phyloP scores from a whole-genome alignment of 1,140 invertebrate genomes.

The Sminthurides bifidus region DNA sequence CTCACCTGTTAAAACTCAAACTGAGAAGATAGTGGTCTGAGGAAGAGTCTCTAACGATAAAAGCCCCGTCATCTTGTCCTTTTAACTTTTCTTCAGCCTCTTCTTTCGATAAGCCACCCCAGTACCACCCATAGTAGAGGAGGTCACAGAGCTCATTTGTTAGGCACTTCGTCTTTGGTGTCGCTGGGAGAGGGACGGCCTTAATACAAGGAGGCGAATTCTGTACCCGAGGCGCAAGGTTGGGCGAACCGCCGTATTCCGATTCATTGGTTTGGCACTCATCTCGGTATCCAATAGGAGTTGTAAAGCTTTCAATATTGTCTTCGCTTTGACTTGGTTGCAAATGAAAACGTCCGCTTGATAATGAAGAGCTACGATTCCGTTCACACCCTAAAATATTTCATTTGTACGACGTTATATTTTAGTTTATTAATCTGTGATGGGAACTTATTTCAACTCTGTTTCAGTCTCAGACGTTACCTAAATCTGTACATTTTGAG shows the following conservation, averaged over 20 bases:
- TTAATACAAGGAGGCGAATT: neutral
- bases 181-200: neutral
- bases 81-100: constrained; percentile 51
- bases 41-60: constrained; percentile 62
- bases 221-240: neutral
- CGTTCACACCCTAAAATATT: neutral
- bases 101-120: constrained; percentile 49
- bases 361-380: neutral
- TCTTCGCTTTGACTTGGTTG: constrained; percentile 17
- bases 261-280: constrained; percentile 4
- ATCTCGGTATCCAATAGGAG: constrained; percentile 3
- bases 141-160: constrained; percentile 26
- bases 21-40: constrained; percentile 55
- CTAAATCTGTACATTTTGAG: constrained; percentile 23
- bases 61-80: constrained; percentile 62
- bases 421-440: too few species aligned
- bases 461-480: too few species aligned
- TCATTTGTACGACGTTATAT: too few species aligned
- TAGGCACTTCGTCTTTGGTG: constrained; percentile 12
- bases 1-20: constrained; percentile 44
- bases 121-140: constrained; percentile 38
- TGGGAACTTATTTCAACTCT: too few species aligned
- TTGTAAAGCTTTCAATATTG: constrained; percentile 4
- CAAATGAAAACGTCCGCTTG: constrained; percentile 10
- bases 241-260: neutral